A percentile compares a stretch with the other conserved stretches of the same genome.
phyloP scores from a whole-genome alignment of 2,888 invertebrate species.

The Boloria euphrosyne region DNA sequence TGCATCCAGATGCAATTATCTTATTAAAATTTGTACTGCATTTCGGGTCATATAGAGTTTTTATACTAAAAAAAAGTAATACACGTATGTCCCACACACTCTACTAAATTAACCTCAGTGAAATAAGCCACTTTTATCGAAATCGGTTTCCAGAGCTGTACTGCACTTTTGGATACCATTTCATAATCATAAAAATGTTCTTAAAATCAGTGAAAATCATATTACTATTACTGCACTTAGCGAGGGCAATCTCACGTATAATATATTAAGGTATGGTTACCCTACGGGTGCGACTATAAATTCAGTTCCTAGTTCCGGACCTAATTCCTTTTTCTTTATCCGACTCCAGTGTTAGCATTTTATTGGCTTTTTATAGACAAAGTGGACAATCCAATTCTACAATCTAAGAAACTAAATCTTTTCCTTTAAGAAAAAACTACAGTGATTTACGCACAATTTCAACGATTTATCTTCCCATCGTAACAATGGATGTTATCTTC shows the following conservation, averaged over 20 bases:
- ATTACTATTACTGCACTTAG: not conserved
- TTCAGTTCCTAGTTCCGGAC: constrained; percentile 44
- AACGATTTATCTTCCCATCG: not conserved
- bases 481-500: not conserved
- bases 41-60: too few species aligned
- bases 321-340: constrained; percentile 44
- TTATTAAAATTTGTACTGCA: too few species aligned
- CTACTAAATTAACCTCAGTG: too few species aligned
- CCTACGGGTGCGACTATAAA: constrained; percentile 43
- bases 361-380: constrained; percentile 38
- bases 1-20: too few species aligned
- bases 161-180: too few species aligned
- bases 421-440: constrained; percentile 12
- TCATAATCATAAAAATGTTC: too few species aligned
- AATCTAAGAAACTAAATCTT: constrained; percentile 28
- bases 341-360: constrained; percentile 39
- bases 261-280: constrained; percentile 33
- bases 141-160: too few species aligned
- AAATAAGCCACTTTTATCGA: too few species aligned
- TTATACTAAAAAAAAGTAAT: too few species aligned
- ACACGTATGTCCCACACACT: too few species aligned
- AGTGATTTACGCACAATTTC: constrained; percentile 12
- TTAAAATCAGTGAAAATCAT: too few species aligned
- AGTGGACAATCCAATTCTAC: constrained; percentile 32
- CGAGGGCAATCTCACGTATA: not conserved